Percentiles rank a stretch among this genome's conserved stretches.
phyloP scores from a whole-genome alignment of 2,797 vertebrate species.

The Galaxias olidus region DNA sequence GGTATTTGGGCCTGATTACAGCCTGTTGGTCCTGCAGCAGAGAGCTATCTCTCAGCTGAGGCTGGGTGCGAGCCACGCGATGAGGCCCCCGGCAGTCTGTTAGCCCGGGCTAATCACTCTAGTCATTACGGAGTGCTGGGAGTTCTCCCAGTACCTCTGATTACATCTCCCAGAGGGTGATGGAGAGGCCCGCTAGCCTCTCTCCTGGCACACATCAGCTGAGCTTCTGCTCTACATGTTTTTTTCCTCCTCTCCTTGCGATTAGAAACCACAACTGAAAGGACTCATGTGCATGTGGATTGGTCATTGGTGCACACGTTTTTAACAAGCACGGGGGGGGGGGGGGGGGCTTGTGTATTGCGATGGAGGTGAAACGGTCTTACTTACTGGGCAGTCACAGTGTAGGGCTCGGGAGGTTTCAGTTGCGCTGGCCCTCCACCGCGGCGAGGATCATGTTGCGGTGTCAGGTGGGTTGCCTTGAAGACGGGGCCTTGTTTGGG shows the following conservation, averaged over 20 bases:
- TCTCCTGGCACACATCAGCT: slow-evolving; percentile 27
- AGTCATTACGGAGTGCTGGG: slow-evolving; percentile 53
- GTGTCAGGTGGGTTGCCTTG: slow-evolving; percentile 8
- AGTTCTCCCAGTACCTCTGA: slow-evolving; percentile 46
- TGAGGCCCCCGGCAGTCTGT: slow-evolving; percentile 33
- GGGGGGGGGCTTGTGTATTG: background rate
- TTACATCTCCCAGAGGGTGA: slow-evolving; percentile 57
- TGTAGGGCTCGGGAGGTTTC: slow-evolving; percentile 11
- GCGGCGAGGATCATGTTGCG: slow-evolving; percentile 32
- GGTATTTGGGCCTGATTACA: slow-evolving; percentile 28
- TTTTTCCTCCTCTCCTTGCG: background rate
- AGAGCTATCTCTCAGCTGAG: slow-evolving; percentile 7
- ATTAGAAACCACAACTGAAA: background rate
- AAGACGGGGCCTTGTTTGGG: background rate
- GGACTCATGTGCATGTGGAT: too few species aligned
- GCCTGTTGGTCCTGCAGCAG: slow-evolving; percentile 9
- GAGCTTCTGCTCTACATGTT: slow-evolving; percentile 30
- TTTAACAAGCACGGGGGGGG: background rate
- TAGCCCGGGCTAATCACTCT: slow-evolving; percentile 56
- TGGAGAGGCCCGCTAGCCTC: slow-evolving; percentile 40
- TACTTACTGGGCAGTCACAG: slow-evolving; percentile 2
- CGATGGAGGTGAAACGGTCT: background rate
- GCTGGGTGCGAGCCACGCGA: slow-evolving; percentile 44
- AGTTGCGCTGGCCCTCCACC: slow-evolving; percentile 26
- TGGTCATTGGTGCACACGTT: background rate